phyloP scores from a whole-genome alignment of 92 coral and sea anemone species.

The Galaxea fascicularis region DNA sequence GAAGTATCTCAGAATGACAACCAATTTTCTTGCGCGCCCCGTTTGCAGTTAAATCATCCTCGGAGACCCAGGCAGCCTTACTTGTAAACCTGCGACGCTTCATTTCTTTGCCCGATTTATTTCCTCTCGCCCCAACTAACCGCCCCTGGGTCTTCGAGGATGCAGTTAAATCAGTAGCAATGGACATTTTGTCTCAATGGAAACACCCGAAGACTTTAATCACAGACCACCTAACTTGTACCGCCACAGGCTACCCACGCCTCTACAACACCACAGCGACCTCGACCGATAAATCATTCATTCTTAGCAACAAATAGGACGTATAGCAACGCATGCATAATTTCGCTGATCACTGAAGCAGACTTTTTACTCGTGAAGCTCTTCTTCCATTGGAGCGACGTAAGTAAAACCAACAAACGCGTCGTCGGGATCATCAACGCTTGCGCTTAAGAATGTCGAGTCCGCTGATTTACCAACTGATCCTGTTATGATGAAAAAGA shows the following conservation, averaged over 20 bases:
- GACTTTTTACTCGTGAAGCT: conserved; percentile 25
- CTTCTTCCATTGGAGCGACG: conserved; percentile 95
- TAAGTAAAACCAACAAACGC: conserved; percentile 98
- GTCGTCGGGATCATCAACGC: conserved; percentile 99
- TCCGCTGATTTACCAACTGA: conserved; percentile 98
- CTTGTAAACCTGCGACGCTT: too few relatives aligned
- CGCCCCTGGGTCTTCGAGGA: too few relatives aligned
- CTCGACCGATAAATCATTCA: background rate
- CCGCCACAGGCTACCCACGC: background rate
- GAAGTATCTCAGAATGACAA: too few relatives aligned
- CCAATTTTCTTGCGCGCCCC: too few relatives aligned
- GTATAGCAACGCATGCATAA: background rate
- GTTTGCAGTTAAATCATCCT: too few relatives aligned
- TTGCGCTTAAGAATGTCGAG: conserved; percentile 92
- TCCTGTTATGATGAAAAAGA: conserved; percentile 55
- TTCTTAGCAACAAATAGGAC: conserved; percentile 3
- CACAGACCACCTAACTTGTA: background rate
- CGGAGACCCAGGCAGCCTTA: too few relatives aligned
- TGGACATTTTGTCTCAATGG: too few relatives aligned
- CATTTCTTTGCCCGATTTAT: too few relatives aligned
- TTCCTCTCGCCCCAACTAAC: too few relatives aligned
- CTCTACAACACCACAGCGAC: background rate
- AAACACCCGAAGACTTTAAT: too few relatives aligned
- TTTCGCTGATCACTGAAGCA: background rate
- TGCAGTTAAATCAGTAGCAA: too few relatives aligned